A percentile compares a stretch with the other conserved stretches of the same genome.
Evolutionary conservation across 2,797 vertebrate genomes (phyloP).

Genomic region (Sebastes melanostomus): DNA sequence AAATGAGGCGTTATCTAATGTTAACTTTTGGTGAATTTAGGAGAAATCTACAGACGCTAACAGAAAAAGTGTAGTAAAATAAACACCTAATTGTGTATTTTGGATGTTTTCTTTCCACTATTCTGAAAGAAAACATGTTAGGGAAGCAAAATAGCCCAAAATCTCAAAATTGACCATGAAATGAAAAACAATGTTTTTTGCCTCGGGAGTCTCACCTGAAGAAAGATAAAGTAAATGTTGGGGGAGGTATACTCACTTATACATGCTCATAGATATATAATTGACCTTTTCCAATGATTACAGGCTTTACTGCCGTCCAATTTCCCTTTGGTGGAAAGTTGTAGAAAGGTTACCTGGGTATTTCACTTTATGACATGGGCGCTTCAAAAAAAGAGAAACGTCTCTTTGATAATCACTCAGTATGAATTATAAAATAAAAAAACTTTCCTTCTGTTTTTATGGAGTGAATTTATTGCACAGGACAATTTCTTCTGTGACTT

Average conservation of each 20-base stretch:
- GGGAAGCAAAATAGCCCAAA: no score
- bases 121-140: no score
- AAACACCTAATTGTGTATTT: no score
- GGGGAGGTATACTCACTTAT: conserved; percentile 1
- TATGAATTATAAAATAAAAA: conserved; percentile 20
- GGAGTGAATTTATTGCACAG: neutral
- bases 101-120: no score
- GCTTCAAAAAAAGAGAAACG: conserved; percentile 2
- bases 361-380: conserved; percentile 13
- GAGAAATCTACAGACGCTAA: no score
- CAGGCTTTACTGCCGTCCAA: conserved; percentile 13
- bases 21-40: no score
- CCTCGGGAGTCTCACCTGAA: neutral
- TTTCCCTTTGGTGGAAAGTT: conserved; percentile 26
- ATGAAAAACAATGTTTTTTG: no score
- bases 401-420: conserved; percentile 11
- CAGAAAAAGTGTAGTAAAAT: no score
- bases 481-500: neutral
- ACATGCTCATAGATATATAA: conserved; percentile 20
- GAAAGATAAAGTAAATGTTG: conserved; percentile 17
- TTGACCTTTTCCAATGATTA: conserved; percentile 59
- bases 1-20: no score
- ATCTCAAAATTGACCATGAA: no score
- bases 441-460: neutral
- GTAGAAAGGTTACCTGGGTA: conserved; percentile 43